phyloP scores from a whole-genome alignment of 2,888 invertebrate genomes.

The Ellobium chinense region DNA sequence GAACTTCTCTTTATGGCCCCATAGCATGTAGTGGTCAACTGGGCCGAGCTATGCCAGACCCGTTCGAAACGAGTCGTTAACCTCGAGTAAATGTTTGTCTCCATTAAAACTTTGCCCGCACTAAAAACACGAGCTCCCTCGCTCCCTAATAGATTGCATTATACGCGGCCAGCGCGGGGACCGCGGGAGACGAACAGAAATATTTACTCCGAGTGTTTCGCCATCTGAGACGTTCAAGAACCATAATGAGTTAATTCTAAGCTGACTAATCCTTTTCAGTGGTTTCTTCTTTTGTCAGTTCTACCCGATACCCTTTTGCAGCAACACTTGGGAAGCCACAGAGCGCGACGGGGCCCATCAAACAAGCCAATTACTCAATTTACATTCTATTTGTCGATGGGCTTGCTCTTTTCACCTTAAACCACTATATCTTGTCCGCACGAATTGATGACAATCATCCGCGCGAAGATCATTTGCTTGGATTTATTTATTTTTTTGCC shows the following conservation, averaged over 20 bases:
- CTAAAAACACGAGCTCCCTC: background rate
- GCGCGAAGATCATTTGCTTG: background rate
- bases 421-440: background rate
- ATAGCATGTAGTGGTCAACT: background rate
- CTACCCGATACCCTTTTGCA: background rate
- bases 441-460: background rate
- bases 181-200: background rate
- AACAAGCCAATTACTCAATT: background rate
- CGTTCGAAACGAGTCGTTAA: constrained; percentile 11
- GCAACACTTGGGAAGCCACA: background rate
- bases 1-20: background rate
- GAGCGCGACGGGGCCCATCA: background rate
- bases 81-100: constrained; percentile 9
- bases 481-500: background rate
- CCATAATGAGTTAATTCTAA: background rate
- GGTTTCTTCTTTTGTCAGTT: background rate
- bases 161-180: background rate
- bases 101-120: background rate
- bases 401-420: background rate
- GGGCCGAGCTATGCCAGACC: background rate
- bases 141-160: background rate
- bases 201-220: background rate
- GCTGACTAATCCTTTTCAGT: background rate
- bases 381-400: background rate
- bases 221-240: background rate